Evolutionary conservation across 2,113 vertebrate species (phyloP).

Genomic region (Actenoides hombroni): DNA sequence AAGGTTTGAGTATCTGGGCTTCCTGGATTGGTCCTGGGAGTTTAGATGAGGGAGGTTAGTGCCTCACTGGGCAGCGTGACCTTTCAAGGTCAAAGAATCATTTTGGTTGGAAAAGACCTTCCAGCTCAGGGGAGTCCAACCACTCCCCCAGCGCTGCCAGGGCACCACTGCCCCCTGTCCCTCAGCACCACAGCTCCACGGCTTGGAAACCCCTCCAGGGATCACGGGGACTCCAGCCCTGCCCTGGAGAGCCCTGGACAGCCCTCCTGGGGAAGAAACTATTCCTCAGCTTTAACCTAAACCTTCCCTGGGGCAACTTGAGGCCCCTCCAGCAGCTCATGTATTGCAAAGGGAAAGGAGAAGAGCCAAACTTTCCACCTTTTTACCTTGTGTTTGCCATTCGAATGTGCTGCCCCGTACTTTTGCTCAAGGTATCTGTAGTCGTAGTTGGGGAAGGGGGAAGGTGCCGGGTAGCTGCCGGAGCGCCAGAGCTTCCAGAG

Average conservation of each 20-base stretch:
- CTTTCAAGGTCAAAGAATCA: background rate
- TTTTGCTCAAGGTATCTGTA: conserved; percentile 94
- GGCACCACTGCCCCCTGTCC: background rate
- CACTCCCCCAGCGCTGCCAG: background rate
- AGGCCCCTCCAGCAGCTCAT: background rate
- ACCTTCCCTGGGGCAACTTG: background rate
- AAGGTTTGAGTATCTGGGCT: background rate
- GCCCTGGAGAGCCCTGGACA: background rate
- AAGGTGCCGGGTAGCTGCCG: conserved; percentile 89
- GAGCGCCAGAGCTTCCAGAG: conserved; percentile 97
- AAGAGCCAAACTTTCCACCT: accelerated
- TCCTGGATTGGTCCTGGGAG: background rate
- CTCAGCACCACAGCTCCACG: background rate
- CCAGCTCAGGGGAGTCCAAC: no score
- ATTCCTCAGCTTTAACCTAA: background rate
- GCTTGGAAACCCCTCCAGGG: background rate
- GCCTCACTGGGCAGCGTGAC: accelerated
- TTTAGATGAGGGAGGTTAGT: background rate
- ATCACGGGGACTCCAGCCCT: background rate
- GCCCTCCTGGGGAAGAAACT: background rate
- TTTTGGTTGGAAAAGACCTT: no score
- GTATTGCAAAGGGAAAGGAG: accelerated
- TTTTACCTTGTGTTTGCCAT: conserved; percentile 84
- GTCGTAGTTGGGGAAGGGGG: conserved; percentile 96
- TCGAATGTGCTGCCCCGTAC: conserved; percentile 83